Base-by-base conservation (phyloP, 2,888 invertebrate genomes). In the Gryllus longicercus region DNA sequence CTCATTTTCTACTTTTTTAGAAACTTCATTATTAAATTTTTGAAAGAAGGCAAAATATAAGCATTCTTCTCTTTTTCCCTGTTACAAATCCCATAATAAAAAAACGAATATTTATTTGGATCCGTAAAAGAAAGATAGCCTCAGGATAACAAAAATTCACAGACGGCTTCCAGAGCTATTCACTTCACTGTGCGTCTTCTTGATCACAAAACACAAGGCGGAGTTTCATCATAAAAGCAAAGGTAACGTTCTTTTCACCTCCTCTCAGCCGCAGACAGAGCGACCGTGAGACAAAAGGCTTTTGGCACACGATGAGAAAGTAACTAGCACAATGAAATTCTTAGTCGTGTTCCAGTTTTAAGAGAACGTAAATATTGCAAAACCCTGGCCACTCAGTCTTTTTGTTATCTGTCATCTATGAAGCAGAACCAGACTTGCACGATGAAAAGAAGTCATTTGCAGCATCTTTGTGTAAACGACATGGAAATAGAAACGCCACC, bases 301-400 rank as follows among this genome's bases (percentile, higher is more conserved):
- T n/a, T 63, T 63, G 16, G n/a, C 38, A 38, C 38, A 38, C 38
- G 38, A n/a, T 18, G n/a, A 63, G 63, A 63, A 63, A 63, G 63
- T 63, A 63, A 63, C 16, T 63, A 63, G 63, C 63, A 63, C 63
- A 63, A 63, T 63, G 63, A 63, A 63, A 63, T 63, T 63, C 63
- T 63, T 63, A 63, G 63, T 63, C n/a, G 63, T 18, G 63, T 18
- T 63, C 38, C 8, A 8, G 8, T 38, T 8, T 63, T n/a, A 63
- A 63, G 63, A 63, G 63, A 63, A 63, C 63, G 63, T 63, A 63
- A 63, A 63, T 63, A 63, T 63, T 63, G n/a, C n/a, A n/a, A 63
- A n/a, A 63, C 0, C 63, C 63, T 63, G 63, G 11, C 14, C 16
- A 63, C 63, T 63, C n/a, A 18, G 14, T 63, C 63, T 63, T 63